A percentile compares a stretch with the other conserved stretches of the same genome.
Evolutionary conservation across 1,140 invertebrate genomes (phyloP).

Genomic region (Drosophila rufa): DNA sequence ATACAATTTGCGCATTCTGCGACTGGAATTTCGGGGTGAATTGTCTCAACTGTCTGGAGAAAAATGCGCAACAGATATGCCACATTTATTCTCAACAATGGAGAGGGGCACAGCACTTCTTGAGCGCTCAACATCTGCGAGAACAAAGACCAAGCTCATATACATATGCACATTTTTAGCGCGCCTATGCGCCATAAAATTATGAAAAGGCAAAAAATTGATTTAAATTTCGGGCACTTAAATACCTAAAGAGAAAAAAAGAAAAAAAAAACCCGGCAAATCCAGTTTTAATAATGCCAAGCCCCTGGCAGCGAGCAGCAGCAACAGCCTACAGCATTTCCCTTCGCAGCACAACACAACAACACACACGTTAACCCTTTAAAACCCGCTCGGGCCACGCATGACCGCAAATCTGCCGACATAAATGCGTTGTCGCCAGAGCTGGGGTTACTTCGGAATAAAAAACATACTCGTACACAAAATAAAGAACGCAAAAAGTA

Average conservation of each 20-base stretch:
- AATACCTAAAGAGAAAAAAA: constrained; percentile 34
- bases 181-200: constrained; percentile 39
- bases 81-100: constrained; percentile 7
- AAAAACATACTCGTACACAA: constrained; percentile 34
- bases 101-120: too few species aligned
- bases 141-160: constrained; percentile 37
- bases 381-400: constrained; percentile 42
- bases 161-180: constrained; percentile 40
- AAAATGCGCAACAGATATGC: constrained; percentile 37
- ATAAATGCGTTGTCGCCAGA: constrained; percentile 57
- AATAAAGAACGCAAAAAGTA: constrained; percentile 24
- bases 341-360: constrained; percentile 13
- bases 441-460: constrained; percentile 36
- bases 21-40: constrained; percentile 10
- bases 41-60: neutral
- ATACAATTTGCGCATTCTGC: constrained; percentile 9
- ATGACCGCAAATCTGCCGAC: constrained; percentile 69
- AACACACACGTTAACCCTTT: constrained; percentile 40
- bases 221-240: constrained; percentile 67
- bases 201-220: constrained; percentile 60
- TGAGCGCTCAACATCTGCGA: constrained; percentile 22
- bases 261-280: constrained; percentile 31
- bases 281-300: constrained; percentile 64
- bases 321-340: constrained; percentile 26
- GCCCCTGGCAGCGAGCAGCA: constrained; percentile 30